phyloP scores from a whole-genome alignment of 2,888 invertebrate species.

The Eristalinus sepulchralis region DNA sequence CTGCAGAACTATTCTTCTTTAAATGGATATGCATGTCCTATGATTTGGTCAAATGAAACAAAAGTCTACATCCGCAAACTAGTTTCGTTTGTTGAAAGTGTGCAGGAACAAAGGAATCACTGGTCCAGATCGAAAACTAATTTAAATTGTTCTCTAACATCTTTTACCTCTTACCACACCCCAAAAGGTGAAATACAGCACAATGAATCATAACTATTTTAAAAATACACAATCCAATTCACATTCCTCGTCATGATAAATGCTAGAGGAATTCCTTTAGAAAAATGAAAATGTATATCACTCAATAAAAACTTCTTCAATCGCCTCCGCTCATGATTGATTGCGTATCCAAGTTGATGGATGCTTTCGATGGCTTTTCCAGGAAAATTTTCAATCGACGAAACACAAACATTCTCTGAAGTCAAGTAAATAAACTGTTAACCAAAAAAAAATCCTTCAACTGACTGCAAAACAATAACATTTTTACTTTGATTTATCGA shows the following conservation, averaged over 20 bases:
- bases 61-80: no score
- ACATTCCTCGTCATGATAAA: background rate
- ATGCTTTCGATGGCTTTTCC: conserved; percentile 65
- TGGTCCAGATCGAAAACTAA: no score
- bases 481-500: conserved; percentile 69
- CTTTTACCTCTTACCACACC: background rate
- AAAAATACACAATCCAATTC: background rate
- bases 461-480: conserved; percentile 70
- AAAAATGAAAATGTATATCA: conserved; percentile 53
- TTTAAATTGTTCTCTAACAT: no score
- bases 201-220: background rate
- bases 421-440: conserved; percentile 68
- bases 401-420: conserved; percentile 67
- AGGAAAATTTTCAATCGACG: conserved; percentile 60
- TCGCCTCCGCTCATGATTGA: conserved; percentile 56
- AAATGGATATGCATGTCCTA: no score
- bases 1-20: no score
- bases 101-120: no score
- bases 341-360: conserved; percentile 62
- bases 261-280: background rate
- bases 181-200: background rate
- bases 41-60: no score
- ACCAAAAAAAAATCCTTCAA: conserved; percentile 39
- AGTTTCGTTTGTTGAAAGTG: no score
- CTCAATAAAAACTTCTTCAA: conserved; percentile 62